Evolutionary conservation across 92 coral and sea anemone genomes (phyloP).

Genomic region (Phymanthus crucifer): DNA sequence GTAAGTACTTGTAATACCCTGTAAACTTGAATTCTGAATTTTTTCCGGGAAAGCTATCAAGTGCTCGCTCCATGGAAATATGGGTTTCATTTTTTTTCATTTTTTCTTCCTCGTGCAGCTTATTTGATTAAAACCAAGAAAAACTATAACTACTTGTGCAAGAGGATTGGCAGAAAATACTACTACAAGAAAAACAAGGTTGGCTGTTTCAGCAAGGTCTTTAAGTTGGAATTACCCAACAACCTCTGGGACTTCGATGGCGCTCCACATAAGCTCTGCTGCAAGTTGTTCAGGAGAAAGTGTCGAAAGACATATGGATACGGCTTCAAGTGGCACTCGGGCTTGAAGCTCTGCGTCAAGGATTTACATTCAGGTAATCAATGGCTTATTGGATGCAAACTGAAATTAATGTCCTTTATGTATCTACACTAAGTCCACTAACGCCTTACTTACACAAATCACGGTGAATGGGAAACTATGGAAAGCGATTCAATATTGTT

Average conservation of each 20-base stretch:
- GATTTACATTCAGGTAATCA: too few species aligned
- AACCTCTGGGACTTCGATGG: constrained; percentile 1
- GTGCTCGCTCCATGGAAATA: too few species aligned
- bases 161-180: neutral
- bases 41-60: too few species aligned
- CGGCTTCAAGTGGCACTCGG: neutral
- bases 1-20: neutral
- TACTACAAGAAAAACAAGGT: neutral
- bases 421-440: too few species aligned
- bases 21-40: too few species aligned
- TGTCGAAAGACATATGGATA: neutral
- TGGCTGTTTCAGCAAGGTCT: neutral
- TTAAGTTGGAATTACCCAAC: neutral
- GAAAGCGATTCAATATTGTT: too few species aligned
- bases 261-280: neutral
- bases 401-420: too few species aligned
- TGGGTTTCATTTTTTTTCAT: too few species aligned
- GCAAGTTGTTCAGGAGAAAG: neutral
- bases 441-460: too few species aligned
- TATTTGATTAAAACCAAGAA: neutral
- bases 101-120: too few species aligned
- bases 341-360: neutral
- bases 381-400: too few species aligned
- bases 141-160: neutral
- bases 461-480: too few species aligned